Base-by-base conservation (phyloP, 2,888 invertebrate species). In the Nasonovia ribisnigri region DNA sequence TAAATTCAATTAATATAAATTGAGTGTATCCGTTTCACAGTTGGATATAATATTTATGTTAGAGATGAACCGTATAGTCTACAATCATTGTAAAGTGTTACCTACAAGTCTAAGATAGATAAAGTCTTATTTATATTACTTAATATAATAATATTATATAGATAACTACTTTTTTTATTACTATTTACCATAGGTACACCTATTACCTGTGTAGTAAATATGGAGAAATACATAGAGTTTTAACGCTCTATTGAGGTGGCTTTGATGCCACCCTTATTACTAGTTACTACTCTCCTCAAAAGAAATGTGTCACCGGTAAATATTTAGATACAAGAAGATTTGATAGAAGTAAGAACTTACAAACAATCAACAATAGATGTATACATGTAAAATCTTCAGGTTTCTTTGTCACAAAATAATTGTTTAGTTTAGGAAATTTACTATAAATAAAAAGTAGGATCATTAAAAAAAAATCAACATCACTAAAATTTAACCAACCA, bases 1-100 rank as follows among this genome's bases (percentile, higher is more conserved):
- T 51, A 48, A 84, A 84, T 77, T 77, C 29, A 42, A 84, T 91
- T 84, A 84, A 91, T 91, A 91, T 54, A 29, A 84, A 91, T 91
- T 91, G 91, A 84, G 84, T 91, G n/a, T 43, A 91, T 91, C 84
- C 84, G 84, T 91, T 77, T 13, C 20, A 77, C 36, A 24, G 77
- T 91, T 84, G 13, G 42, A 54, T 91, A 26, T 43, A 42, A 54
- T 43, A 84, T 54, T 51, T 43, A 43, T 84, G 29, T 10, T 43
- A 24, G 43, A 91, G 24, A 90, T 67, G 24, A 54, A 84, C 43
- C 20, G 20, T 67, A 36, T 20, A 36, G 20, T 77, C 36, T 20
- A 77, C 20, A 36, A 77, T 77, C 77, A 77, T 77, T 77, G 36
- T 36, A 77, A 36, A 20, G 77, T 77, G 20, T 77, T 36, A 20